These are phyloP conservation scores for Tinamus guttatus DNA, from an alignment of 2,113 vertebrate species.

Conservation along the genomic window DNA sequence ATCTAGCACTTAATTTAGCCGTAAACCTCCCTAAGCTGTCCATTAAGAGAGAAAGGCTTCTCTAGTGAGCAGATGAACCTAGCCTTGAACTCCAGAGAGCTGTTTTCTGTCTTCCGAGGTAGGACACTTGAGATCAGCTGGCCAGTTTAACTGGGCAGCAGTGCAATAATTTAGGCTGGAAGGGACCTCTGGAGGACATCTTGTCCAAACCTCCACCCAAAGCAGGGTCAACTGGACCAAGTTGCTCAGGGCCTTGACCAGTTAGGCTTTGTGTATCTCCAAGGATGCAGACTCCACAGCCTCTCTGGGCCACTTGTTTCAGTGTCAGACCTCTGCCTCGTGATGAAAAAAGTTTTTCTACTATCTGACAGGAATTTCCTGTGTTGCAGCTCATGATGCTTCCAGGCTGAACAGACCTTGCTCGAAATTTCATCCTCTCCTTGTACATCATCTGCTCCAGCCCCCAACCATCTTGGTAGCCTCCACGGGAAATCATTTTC, in stretches of 20 bases:
- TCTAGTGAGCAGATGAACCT: not conserved
- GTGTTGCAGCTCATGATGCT: not conserved
- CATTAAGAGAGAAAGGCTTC: not conserved
- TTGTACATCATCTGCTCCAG: not conserved
- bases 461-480: not conserved
- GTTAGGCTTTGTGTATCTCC: not conserved
- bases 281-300: not conserved
- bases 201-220: not conserved
- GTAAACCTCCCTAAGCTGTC: not conserved
- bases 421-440: not conserved
- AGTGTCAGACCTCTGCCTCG: not conserved
- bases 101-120: not conserved
- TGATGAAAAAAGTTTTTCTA: not conserved
- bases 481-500: not conserved
- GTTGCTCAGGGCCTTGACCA: not conserved
- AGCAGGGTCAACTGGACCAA: not conserved
- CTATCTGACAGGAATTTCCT: not conserved
- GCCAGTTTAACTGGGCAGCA: not conserved
- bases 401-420: not conserved
- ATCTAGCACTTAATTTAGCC: not conserved
- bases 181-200: not conserved
- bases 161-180: not conserved
- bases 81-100: not conserved
- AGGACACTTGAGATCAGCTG: not conserved
- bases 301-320: not conserved